phyloP scores from a whole-genome alignment of 2,113 vertebrate species.

The Sebastes fasciatus region DNA sequence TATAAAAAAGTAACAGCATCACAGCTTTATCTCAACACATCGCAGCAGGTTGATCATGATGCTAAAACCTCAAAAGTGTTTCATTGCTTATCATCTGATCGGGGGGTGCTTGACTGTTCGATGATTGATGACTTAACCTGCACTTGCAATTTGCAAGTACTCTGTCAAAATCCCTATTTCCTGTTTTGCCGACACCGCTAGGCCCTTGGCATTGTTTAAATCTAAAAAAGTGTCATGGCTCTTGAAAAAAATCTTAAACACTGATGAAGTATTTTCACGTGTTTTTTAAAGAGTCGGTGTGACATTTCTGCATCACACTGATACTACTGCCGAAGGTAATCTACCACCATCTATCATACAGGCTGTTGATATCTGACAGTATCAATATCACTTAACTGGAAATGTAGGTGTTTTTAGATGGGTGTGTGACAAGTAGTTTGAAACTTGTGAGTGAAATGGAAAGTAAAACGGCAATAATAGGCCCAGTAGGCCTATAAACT shows the following conservation, averaged over 20 bases:
- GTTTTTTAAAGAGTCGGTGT: background rate
- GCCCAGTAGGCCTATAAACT: background rate
- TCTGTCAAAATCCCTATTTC: background rate
- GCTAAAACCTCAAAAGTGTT: background rate
- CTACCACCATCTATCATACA: background rate
- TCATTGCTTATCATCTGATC: background rate
- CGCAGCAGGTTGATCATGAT: background rate
- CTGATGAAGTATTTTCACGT: no score
- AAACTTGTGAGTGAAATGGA: background rate
- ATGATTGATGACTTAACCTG: background rate
- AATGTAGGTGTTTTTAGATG: background rate
- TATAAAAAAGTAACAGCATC: constrained; percentile 25
- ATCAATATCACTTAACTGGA: background rate
- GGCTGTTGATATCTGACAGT: background rate
- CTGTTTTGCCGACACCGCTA: background rate
- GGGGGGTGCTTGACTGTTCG: background rate
- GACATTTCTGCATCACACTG: background rate
- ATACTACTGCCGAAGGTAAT: background rate
- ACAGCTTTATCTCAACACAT: constrained; percentile 8
- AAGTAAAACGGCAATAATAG: background rate
- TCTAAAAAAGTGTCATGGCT: no score
- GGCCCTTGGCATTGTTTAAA: background rate
- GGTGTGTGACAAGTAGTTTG: background rate
- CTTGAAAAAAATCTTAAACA: no score
- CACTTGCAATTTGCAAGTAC: background rate